Evolutionary conservation across 2,888 invertebrate species (phyloP).

Genomic region (Metallyticus violacea): DNA sequence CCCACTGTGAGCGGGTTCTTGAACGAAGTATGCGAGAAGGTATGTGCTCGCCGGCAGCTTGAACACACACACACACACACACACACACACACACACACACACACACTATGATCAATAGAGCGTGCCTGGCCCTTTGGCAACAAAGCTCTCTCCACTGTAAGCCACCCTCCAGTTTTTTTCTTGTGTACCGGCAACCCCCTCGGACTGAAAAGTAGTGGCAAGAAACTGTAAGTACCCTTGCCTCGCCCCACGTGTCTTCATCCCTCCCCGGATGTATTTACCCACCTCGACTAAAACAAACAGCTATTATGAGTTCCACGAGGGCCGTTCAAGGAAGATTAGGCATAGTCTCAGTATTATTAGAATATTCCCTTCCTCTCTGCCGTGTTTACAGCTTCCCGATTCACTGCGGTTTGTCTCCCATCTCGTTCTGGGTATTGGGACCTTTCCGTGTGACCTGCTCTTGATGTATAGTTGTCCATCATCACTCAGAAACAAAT

Average conservation of each 20-base stretch:
- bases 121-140: not conserved
- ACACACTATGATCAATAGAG: not conserved
- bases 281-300: constrained; percentile 3
- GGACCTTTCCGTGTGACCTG: too few species aligned
- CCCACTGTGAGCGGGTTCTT: too few species aligned
- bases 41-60: too few species aligned
- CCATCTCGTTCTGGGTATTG: not conserved
- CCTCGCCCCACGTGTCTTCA: not conserved
- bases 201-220: not conserved
- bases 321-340: constrained; percentile 5
- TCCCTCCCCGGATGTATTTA: not conserved
- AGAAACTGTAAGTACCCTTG: not conserved
- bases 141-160: not conserved
- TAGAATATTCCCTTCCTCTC: not conserved
- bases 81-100: too few species aligned
- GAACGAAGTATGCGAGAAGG: too few species aligned
- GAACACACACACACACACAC: too few species aligned
- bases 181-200: not conserved
- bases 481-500: too few species aligned
- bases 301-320: not conserved
- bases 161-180: not conserved
- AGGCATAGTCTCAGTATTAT: constrained; percentile 8
- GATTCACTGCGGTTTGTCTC: not conserved
- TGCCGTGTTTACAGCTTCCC: not conserved
- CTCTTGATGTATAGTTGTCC: too few species aligned